Evolutionary conservation across 2,797 vertebrate species (phyloP), one percentile per base, ranked within the genome.

Genomic region (Karalla daura): DNA sequence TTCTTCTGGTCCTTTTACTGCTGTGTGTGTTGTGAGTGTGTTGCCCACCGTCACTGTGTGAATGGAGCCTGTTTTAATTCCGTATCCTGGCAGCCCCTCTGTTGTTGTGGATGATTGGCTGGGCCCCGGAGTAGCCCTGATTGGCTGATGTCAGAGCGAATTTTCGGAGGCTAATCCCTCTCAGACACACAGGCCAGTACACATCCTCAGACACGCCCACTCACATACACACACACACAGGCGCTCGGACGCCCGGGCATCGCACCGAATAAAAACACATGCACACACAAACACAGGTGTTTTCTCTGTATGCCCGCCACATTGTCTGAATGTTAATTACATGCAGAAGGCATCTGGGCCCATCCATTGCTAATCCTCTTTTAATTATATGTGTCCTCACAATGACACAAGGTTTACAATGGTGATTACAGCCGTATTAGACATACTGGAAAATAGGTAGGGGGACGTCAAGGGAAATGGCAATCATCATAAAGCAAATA

Each of bases 271-370:
- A 39, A n/a, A 11, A 5, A 62, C 30, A 25, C 30, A 21, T n/a
- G 8, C 67, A 64, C 82, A 73, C 67, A 76, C 80, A 81, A 83
- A 86, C 91, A 82, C 92, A 94, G 92, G 91, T 93, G 92, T 88
- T 79, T 84, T 77, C 82, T 86, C 66, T 90, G 84, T 78, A 69
- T 81, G 76, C 71, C 64, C 70, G 88, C 83, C 88, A 84, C 91
- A 93, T 93, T 92, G 88, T 91, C 86, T 91, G 91, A 93, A 93
- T 93, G 91, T 93, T 93, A 93, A 94, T 93, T 90, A 93, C 89
- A 89, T 90, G 90, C 86, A 80, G 81, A 54, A 85, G 88, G 90
- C 88, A 92, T 94, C 89, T 91, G 90, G 90, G 84, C 88, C 84
- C 81, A 84, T 89, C 88, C 84, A 55, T 75, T 80, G 78, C 86